A percentile compares a stretch with the other conserved stretches of the same genome.
Evolutionary conservation across 2,113 vertebrate genomes (phyloP).

Genomic region (Falco punctatus): DNA sequence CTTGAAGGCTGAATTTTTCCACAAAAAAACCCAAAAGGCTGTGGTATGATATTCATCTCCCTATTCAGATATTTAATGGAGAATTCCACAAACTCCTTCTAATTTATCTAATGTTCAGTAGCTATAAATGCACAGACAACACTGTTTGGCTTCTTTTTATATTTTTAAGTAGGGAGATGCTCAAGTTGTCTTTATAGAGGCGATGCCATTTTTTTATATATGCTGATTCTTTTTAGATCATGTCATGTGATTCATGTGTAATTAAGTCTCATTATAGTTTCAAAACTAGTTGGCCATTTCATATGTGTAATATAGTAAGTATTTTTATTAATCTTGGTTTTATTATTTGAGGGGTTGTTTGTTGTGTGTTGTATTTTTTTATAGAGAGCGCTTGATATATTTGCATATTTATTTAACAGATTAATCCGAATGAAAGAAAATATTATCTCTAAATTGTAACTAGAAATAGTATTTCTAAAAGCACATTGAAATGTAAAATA

Average conservation of each 20-base stretch:
- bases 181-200: neutral
- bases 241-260: neutral
- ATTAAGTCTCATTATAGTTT: conserved; percentile 23
- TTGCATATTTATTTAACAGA: conserved; percentile 63
- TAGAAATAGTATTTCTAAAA: neutral
- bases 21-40: neutral
- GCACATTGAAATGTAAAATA: neutral
- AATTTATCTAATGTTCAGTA: neutral
- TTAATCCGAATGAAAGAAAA: conserved; percentile 14
- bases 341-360: conserved; percentile 12
- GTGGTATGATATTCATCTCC: neutral
- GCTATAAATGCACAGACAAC: neutral
- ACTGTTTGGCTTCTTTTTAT: neutral
- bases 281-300: conserved; percentile 17
- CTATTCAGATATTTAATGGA: neutral
- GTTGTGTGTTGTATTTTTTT: conserved; percentile 2
- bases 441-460: neutral
- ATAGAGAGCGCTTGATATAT: conserved; percentile 27
- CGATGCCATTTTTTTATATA: conserved; percentile 25
- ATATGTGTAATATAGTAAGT: conserved; percentile 12
- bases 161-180: neutral
- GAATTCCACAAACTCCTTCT: neutral
- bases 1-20: neutral
- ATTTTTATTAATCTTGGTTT: conserved; percentile 28
- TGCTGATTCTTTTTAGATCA: neutral